phyloP scores from a whole-genome alignment of 2,888 invertebrate species.

The Melikaiella ostensackeni region DNA sequence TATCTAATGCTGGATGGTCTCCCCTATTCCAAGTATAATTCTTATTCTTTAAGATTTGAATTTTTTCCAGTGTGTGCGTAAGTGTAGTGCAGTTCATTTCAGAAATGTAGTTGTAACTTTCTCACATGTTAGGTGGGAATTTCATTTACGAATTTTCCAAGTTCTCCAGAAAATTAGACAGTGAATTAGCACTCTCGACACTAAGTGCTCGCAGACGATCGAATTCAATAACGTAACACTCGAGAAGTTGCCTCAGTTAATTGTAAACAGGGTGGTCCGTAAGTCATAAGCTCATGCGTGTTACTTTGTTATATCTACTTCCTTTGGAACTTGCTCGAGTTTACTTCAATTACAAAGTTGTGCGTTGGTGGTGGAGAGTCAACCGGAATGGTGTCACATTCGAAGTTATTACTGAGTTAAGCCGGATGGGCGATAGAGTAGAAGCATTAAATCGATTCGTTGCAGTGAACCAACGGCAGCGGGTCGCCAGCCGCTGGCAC shows the following conservation, averaged over 20 bases:
- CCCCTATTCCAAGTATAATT: too few relatives aligned
- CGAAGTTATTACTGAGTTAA: conserved; percentile 48
- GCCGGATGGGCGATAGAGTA: conserved; percentile 17
- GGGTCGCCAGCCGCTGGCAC: conserved; percentile 42
- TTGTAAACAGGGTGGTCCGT: conserved; percentile 42
- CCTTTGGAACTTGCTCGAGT: conserved; percentile 45
- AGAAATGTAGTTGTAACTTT: not conserved
- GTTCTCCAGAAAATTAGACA: not conserved
- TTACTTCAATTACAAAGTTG: conserved; percentile 55
- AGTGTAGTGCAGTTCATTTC: not conserved
- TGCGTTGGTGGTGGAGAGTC: conserved; percentile 42
- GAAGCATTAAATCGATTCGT: conserved; percentile 52
- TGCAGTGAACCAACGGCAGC: conserved; percentile 41
- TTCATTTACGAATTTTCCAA: not conserved
- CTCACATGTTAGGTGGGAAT: not conserved
- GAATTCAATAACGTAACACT: conserved; percentile 49
- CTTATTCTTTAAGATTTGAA: too few relatives aligned
- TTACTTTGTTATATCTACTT: conserved; percentile 19
- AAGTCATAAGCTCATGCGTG: not conserved
- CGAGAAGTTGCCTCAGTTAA: conserved; percentile 50
- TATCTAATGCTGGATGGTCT: too few relatives aligned
- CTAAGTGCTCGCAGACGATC: conserved; percentile 39
- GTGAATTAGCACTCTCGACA: not conserved
- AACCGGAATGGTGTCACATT: conserved; percentile 51
- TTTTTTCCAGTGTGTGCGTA: too few relatives aligned